Evolutionary conservation across 1,140 invertebrate species (phyloP).

Genomic region (Meloidogyne floridensis): DNA sequence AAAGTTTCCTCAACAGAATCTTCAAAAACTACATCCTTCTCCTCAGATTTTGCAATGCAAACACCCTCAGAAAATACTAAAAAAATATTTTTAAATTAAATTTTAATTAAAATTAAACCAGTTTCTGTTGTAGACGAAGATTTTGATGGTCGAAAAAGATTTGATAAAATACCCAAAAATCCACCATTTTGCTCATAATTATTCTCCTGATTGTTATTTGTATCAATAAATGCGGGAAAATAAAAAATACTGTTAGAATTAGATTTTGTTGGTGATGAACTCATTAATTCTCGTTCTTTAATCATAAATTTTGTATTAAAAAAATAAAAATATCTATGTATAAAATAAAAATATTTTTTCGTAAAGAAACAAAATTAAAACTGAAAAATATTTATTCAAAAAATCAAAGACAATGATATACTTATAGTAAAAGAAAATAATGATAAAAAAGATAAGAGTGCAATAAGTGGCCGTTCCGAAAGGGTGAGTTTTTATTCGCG

Average conservation of each 20-base stretch:
- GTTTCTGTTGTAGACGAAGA: slow-evolving; percentile 6
- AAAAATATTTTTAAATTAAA: not conserved
- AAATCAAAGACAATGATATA: too few species aligned
- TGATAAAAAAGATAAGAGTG: too few species aligned
- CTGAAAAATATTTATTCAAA: not conserved
- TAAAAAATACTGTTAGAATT: slow-evolving; percentile 18
- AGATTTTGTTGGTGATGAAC: not conserved
- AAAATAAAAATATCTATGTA: not conserved
- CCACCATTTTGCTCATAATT: slow-evolving; percentile 9
- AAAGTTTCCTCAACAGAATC: not conserved
- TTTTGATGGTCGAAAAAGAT: slow-evolving; percentile 20
- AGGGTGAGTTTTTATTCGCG: too few species aligned
- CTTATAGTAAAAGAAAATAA: too few species aligned
- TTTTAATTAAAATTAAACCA: slow-evolving; percentile 6
- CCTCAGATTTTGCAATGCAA: not conserved
- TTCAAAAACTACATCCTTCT: not conserved
- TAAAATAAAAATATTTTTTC: not conserved
- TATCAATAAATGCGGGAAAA: slow-evolving; percentile 26
- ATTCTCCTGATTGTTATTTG: not conserved
- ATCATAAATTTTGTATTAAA: not conserved
- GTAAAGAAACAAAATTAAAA: not conserved
- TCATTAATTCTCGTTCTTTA: not conserved
- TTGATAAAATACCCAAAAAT: slow-evolving; percentile 20
- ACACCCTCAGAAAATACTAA: not conserved
- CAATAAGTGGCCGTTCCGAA: too few species aligned